phyloP scores from a whole-genome alignment of 2,113 vertebrate genomes.

The Phocoena sinus region DNA sequence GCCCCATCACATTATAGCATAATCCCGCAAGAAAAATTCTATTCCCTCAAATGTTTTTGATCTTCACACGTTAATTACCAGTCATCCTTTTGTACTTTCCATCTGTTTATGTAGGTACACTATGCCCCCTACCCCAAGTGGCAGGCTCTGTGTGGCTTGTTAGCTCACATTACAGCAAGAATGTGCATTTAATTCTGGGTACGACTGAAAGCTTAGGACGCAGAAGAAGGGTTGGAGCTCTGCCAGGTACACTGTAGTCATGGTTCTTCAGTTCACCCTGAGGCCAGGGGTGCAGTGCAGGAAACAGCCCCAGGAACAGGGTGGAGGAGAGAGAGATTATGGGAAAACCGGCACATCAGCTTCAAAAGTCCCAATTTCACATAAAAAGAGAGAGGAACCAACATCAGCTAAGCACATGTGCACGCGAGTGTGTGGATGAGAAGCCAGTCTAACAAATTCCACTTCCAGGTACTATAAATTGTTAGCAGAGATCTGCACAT shows the following conservation, averaged over 20 bases:
- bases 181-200: not conserved
- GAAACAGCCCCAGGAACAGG: not conserved
- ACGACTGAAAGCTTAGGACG: not conserved
- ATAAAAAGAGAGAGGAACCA: not conserved
- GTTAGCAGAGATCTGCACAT: constrained; percentile 12
- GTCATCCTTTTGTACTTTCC: not conserved
- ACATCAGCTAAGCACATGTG: not conserved
- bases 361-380: not conserved
- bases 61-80: not conserved
- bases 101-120: not conserved
- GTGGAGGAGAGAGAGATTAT: not conserved
- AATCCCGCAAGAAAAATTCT: not conserved
- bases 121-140: not conserved
- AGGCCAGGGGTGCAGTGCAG: not conserved
- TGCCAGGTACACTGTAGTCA: not conserved
- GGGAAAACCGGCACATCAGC: not conserved
- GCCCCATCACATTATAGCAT: not conserved
- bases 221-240: not conserved
- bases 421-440: not conserved
- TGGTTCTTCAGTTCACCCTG: not conserved
- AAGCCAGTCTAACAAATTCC: not conserved
- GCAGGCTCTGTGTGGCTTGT: not conserved
- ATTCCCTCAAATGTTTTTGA: not conserved
- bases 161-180: not conserved
- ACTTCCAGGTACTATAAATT: not conserved